These are phyloP conservation scores for Muscicapa striata DNA, from an alignment of 2,797 vertebrate genomes.

Conservation along the genomic window DNA sequence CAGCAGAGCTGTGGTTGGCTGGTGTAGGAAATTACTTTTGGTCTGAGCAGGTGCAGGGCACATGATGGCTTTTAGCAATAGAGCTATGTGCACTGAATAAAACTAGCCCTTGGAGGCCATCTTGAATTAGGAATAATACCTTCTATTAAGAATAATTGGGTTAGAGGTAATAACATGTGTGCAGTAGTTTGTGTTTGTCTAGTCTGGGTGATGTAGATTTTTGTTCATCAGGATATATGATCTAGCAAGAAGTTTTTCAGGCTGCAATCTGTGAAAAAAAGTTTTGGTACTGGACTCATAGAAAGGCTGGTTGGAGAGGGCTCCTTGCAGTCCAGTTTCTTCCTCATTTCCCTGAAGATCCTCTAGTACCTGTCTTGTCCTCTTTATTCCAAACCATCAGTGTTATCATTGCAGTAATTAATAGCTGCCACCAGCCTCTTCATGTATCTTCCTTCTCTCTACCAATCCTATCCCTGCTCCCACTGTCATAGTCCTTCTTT, in stretches of 20 bases:
- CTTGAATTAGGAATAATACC: not conserved
- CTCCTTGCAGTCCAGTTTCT: not conserved
- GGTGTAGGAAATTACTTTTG: not conserved
- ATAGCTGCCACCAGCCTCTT: not conserved
- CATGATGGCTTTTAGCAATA: not conserved
- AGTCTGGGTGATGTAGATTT: not conserved
- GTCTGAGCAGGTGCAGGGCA: not conserved
- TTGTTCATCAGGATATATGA: not conserved
- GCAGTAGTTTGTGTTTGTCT: not conserved
- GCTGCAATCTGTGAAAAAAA: not conserved
- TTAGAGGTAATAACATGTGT: not conserved
- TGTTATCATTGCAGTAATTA: not conserved
- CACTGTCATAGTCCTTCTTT: not conserved
- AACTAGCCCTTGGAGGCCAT: not conserved
- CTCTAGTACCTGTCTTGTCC: not conserved
- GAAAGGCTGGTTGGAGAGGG: not conserved
- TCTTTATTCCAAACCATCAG: not conserved
- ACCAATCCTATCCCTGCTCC: too few species aligned
- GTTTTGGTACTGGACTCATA: not conserved
- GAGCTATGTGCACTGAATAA: not conserved
- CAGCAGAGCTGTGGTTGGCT: not conserved
- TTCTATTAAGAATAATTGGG: not conserved
- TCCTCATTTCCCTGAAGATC: not conserved
- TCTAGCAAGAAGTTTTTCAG: not conserved
- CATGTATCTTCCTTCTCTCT: not conserved